Evolutionary conservation across 2,797 vertebrate species (phyloP).

Genomic region (Hydrolagus colliei): DNA sequence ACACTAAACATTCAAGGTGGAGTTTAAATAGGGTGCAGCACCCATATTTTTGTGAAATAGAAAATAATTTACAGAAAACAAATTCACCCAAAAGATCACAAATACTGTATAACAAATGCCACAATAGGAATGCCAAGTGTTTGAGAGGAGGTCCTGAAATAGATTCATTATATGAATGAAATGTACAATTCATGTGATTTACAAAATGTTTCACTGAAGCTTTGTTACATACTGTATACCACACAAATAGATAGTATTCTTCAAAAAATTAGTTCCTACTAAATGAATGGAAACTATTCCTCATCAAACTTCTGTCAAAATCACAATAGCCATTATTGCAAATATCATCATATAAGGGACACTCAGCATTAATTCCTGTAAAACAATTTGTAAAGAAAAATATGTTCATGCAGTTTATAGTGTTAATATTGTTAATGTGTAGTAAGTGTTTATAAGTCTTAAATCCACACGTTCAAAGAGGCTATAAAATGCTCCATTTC

Average conservation of each 20-base stretch:
- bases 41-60: not conserved
- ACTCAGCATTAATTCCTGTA: not conserved
- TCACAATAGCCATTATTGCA: not conserved
- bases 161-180: not conserved
- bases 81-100: not conserved
- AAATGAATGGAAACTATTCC: not conserved
- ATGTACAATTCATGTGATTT: not conserved
- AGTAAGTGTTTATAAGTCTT: no score
- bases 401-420: not conserved
- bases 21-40: not conserved
- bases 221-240: not conserved
- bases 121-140: not conserved
- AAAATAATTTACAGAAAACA: not conserved
- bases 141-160: not conserved
- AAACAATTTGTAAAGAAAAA: not conserved
- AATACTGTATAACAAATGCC: not conserved
- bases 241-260: not conserved
- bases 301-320: not conserved
- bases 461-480: not conserved
- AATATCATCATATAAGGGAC: not conserved
- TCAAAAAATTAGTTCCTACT: not conserved
- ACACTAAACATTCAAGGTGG: not conserved
- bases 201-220: not conserved
- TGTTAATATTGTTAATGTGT: no score
- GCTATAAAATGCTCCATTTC: not conserved